phyloP scores from a whole-genome alignment of 2,113 vertebrate genomes.

The Ictalurus furcatus region DNA sequence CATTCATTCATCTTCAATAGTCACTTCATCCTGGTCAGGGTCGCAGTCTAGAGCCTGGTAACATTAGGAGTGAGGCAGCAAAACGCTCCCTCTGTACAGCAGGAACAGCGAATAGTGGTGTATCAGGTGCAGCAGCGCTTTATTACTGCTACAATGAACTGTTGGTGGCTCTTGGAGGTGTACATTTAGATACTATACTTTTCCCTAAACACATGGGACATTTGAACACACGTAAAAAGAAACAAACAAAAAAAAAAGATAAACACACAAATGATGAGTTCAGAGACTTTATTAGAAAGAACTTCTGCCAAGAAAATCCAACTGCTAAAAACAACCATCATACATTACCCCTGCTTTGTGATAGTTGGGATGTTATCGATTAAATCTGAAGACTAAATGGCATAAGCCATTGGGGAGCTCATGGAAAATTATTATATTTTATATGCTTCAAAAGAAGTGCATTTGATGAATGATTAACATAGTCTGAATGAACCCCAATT shows the following conservation, averaged over 20 bases:
- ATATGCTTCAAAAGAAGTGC: background rate
- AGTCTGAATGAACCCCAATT: too few relatives aligned
- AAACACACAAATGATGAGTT: background rate
- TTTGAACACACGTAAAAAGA: background rate
- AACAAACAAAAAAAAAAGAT: background rate
- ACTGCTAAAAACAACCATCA: background rate
- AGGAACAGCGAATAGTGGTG: background rate
- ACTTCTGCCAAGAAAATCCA: background rate
- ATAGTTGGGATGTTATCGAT: background rate
- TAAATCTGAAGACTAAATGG: background rate
- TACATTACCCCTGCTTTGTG: background rate
- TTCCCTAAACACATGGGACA: background rate
- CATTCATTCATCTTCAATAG: background rate
- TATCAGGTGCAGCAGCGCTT: background rate
- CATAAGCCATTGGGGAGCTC: background rate
- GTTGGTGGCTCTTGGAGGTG: background rate
- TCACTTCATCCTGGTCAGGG: background rate
- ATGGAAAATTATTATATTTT: background rate
- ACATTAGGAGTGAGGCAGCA: background rate
- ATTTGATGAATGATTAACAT: background rate
- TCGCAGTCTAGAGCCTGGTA: background rate
- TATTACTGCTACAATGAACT: background rate
- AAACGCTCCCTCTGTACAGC: background rate
- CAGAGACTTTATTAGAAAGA: constrained; percentile 2
- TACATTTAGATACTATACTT: background rate